These are phyloP conservation scores for Platycheirus rosarum DNA, from an alignment of 2,888 invertebrate genomes.

Conservation along the genomic window DNA sequence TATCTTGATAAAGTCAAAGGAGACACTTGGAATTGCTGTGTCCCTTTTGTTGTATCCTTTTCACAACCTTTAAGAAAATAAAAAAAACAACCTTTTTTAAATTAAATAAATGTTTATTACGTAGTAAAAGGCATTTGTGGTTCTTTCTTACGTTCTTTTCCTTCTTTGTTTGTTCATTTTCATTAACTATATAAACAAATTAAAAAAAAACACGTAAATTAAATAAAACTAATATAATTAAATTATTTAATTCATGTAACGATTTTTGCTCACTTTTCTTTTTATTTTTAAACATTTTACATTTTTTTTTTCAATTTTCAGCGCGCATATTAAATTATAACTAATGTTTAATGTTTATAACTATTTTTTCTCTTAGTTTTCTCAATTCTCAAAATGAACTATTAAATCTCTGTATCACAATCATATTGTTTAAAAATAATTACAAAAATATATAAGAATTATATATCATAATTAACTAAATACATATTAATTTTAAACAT, in stretches of 20 bases:
- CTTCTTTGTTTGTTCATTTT: constrained; percentile 37
- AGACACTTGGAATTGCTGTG: too few species aligned
- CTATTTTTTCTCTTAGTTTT: constrained; percentile 48
- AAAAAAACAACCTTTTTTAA: constrained; percentile 24
- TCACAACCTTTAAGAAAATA: neutral
- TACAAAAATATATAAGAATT: constrained; percentile 67
- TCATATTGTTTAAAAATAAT: constrained; percentile 72
- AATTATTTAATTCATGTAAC: constrained; percentile 37
- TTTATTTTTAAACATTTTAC: constrained; percentile 17
- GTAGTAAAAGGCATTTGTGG: constrained; percentile 71
- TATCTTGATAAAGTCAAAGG: constrained; percentile 83
- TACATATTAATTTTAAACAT: constrained; percentile 44
- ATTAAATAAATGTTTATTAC: constrained; percentile 67
- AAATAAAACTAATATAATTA: constrained; percentile 58
- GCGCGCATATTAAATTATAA: constrained; percentile 53
- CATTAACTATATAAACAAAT: constrained; percentile 42
- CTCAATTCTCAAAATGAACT: constrained; percentile 67
- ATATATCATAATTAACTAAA: constrained; percentile 68
- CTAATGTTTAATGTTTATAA: too few species aligned
- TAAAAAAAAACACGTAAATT: constrained; percentile 42
- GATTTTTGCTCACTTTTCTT: constrained; percentile 46
- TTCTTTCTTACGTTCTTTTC: constrained; percentile 64
- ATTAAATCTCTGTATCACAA: constrained; percentile 73
- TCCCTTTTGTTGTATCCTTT: too few species aligned
- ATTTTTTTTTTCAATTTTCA: constrained; percentile 39